Base-by-base conservation (phyloP, 2,888 invertebrate genomes). In the Pilophorus perplexus region DNA sequence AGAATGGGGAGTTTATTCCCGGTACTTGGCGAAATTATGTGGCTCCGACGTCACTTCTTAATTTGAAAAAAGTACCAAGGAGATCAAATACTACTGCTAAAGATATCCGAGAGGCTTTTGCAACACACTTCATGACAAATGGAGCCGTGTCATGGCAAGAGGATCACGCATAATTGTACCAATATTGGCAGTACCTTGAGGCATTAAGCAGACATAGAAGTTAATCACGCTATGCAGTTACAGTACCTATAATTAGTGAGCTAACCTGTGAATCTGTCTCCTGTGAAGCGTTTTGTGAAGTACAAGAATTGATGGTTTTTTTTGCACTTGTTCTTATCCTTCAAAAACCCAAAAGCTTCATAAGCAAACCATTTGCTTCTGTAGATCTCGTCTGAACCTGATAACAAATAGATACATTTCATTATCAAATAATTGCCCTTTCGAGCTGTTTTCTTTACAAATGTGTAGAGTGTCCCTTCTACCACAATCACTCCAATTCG, bases 311-410 rank as follows among this genome's bases (percentile, higher is more conserved):
- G 50, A 20, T 18, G 16, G 16, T 14, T 50, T 50, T 50, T 23
- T 50, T 50, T 22, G 20, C 50, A n/a, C 20, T 6, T n/a, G n/a
- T 50, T 50, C 6, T 50, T 50, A 20, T 50, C 50, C 50, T 22
- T 50, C 22, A 50, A 50, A 50, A 50, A 50, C 14, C 50, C 50
- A 20, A 50, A 50, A 50, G 50, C 10, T 23, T 20, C 50, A 50
- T 50, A 50, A 50, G 50, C 50, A 50, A 50, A 50, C 50, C 50
- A 50, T 50, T 50, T 50, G 50, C 50, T 50, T 14, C 50, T 50
- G 50, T 18, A 50, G 25, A 20, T 50, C 18, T 50, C 50, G 50
- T 50, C 50, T 50, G 50, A 50, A 20, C 50, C 50, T 50, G 50
- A 50, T 20, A 50, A 50, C 20, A 20, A 50, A 50, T 50, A 23